Evolutionary conservation across 2,888 invertebrate species (phyloP).

Genomic region (Amitus sp.): DNA sequence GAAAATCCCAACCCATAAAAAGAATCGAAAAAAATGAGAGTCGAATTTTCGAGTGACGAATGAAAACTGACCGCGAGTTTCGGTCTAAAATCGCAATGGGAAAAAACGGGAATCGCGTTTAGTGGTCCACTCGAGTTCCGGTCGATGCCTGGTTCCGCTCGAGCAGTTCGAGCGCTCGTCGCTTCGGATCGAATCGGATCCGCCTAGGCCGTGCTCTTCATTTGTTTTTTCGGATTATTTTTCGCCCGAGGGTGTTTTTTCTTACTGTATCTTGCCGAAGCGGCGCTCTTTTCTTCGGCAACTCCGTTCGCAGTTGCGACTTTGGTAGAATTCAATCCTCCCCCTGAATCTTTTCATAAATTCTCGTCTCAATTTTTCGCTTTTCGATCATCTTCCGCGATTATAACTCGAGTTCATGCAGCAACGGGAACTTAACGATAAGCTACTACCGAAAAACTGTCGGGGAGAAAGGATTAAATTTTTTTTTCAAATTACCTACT

Average conservation of each 20-base stretch:
- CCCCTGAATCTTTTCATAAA: slow-evolving; percentile 8
- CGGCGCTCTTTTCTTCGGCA: not conserved
- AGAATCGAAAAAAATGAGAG: no score
- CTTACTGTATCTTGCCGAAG: not conserved
- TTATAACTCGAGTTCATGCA: not conserved
- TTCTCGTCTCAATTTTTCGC: not conserved
- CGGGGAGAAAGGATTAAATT: no score
- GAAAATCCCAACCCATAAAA: no score
- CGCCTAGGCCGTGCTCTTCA: no score
- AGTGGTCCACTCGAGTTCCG: no score
- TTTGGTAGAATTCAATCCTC: slow-evolving; percentile 2
- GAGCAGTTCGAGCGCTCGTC: no score
- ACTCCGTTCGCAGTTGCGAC: not conserved
- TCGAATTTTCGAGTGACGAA: no score
- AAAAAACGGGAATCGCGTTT: no score
- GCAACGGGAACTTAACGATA: not conserved
- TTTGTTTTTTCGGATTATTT: not conserved
- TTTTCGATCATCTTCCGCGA: not conserved
- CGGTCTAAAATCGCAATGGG: no score
- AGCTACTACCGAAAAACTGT: not conserved
- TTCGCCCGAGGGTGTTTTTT: not conserved
- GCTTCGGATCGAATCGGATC: no score
- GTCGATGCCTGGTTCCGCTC: no score
- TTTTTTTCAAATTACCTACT: slow-evolving; percentile 58
- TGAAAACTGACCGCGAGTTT: no score